phyloP scores from a whole-genome alignment of 1,140 invertebrate genomes.

The Globodera ellingtonae region DNA sequence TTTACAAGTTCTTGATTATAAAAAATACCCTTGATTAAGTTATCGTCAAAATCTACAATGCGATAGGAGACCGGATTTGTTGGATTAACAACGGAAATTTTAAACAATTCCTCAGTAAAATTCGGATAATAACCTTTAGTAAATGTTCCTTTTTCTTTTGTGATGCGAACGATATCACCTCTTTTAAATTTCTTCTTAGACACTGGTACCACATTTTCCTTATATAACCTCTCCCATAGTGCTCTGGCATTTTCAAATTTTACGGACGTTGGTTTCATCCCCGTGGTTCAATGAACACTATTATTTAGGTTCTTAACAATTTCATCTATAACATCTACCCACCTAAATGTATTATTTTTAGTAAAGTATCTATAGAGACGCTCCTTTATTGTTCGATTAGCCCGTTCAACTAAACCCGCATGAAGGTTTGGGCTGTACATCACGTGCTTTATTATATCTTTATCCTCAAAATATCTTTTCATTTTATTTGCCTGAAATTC shows the following conservation, averaged over 20 bases:
- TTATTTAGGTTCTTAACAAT: neutral
- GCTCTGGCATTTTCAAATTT: neutral
- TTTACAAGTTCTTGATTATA: neutral
- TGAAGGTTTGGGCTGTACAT: too few species aligned
- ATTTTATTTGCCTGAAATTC: too few species aligned
- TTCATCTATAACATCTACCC: neutral
- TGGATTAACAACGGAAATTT: neutral
- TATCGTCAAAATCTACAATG: neutral
- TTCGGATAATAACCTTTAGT: neutral
- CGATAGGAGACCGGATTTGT: neutral
- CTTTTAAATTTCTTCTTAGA: neutral
- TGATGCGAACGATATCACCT: neutral
- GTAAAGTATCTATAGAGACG: neutral
- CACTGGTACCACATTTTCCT: neutral
- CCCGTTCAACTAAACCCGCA: too few species aligned
- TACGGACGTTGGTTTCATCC: neutral
- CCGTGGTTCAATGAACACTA: neutral
- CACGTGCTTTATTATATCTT: too few species aligned
- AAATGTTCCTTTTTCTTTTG: neutral
- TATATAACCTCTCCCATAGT: neutral
- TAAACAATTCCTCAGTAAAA: neutral
- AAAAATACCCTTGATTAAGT: neutral
- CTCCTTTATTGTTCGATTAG: too few species aligned
- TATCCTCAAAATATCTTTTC: too few species aligned
- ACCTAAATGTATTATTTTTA: neutral